Conservation (phyloP, 2,888 invertebrate species). For the Mesorhabditis belari region DNA sequence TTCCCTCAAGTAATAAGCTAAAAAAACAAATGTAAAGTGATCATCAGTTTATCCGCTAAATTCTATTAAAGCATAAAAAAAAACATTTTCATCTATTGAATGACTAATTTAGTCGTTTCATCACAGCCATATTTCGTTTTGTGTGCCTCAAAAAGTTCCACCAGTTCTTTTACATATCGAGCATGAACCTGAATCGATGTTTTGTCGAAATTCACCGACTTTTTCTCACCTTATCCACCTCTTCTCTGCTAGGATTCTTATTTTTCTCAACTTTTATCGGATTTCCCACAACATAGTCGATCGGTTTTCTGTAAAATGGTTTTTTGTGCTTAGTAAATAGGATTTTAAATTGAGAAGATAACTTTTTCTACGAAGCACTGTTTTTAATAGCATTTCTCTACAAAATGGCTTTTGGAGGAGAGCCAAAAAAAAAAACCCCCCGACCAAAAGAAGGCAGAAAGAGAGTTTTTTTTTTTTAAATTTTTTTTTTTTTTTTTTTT, state of each 20-base stretch:
- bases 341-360: not conserved
- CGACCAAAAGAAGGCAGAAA: no score
- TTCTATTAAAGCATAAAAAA: no score
- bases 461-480: no score
- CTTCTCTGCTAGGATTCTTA: constrained; percentile 21
- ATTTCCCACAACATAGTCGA: constrained; percentile 37
- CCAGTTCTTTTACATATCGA: constrained; percentile 68
- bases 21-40: no score
- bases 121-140: constrained; percentile 67
- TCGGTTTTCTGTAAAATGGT: constrained; percentile 24
- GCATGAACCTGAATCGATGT: constrained; percentile 70
- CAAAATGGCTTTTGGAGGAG: no score
- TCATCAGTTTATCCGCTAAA: no score
- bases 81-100: no score
- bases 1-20: no score
- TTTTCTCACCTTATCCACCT: constrained; percentile 8
- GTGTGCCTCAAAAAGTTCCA: constrained; percentile 71
- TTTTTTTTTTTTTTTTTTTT: no score
- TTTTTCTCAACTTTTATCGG: constrained; percentile 29
- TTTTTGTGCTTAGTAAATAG: not conserved
- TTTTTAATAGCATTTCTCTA: no score
- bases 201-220: constrained; percentile 55
- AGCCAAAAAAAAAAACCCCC: no score
- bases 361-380: no score
- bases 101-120: constrained; percentile 20